These are phyloP conservation scores for Ormyrus labotus DNA, from an alignment of 2,888 invertebrate genomes.

Conservation along the genomic window DNA sequence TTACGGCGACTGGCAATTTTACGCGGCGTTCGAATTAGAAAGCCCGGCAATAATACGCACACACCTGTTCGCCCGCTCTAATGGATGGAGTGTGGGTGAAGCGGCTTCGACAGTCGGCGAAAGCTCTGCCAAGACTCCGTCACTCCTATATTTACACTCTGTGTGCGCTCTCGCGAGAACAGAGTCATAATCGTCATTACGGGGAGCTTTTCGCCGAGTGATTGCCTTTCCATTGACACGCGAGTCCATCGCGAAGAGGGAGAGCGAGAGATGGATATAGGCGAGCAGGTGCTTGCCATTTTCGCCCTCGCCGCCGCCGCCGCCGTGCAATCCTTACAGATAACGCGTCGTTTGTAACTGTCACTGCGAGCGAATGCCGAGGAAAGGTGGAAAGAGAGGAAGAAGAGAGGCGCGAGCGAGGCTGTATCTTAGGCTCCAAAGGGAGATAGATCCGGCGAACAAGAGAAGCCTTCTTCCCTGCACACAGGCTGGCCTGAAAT, in stretches of 20 bases:
- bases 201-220: slow-evolving; percentile 53
- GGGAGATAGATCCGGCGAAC: neutral
- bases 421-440: slow-evolving; percentile 10
- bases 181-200: slow-evolving; percentile 45
- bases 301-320: slow-evolving; percentile 61
- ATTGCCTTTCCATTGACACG: slow-evolving; percentile 67
- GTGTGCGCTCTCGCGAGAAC: neutral
- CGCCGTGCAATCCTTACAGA: slow-evolving; percentile 71
- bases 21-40: slow-evolving; percentile 19
- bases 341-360: slow-evolving; percentile 74
- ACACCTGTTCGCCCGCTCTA: slow-evolving; percentile 70
- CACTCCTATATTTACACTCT: slow-evolving; percentile 70
- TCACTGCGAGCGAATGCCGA: slow-evolving; percentile 59
- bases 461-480: neutral
- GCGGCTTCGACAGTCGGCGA: slow-evolving; percentile 57
- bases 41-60: slow-evolving; percentile 62
- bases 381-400: slow-evolving; percentile 54
- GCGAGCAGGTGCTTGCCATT: slow-evolving; percentile 70
- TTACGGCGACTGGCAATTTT: slow-evolving; percentile 21
- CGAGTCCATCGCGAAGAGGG: slow-evolving; percentile 59
- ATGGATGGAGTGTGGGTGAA: slow-evolving; percentile 70
- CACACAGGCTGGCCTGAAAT: slow-evolving; percentile 33
- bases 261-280: slow-evolving; percentile 59
- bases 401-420: neutral
- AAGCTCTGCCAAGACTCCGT: slow-evolving; percentile 70